Percentiles rank a stretch among this genome's conserved stretches.
Conservation (phyloP, 2,888 invertebrate species). For the Tipula helvola region DNA sequence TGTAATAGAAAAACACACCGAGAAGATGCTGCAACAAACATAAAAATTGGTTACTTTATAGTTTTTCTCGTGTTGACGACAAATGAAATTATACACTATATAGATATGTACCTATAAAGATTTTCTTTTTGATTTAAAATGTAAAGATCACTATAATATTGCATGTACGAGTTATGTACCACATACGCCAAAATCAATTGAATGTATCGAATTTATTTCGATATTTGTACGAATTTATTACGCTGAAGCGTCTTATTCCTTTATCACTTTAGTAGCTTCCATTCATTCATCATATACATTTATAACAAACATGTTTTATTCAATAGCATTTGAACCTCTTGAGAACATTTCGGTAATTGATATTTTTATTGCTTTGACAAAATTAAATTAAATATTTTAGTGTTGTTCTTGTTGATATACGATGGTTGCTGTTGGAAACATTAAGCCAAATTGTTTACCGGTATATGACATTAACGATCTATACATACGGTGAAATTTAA, state of each 20-base stretch:
- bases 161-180: not conserved
- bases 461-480: no score
- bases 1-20: not conserved
- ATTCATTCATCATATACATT: not conserved
- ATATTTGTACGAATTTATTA: not conserved
- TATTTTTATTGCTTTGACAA: not conserved
- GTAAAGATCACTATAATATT: not conserved
- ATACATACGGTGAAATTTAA: no score
- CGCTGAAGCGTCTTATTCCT: not conserved
- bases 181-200: not conserved
- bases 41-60: not conserved
- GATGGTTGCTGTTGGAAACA: no score
- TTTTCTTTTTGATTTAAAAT: not conserved
- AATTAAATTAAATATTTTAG: not conserved
- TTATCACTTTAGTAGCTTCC: not conserved
- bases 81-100: not conserved
- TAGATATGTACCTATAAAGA: not conserved
- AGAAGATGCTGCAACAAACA: not conserved
- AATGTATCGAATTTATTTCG: not conserved
- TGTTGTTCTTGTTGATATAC: not conserved
- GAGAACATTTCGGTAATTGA: not conserved
- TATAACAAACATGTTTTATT: not conserved
- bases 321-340: not conserved
- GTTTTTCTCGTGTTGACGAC: not conserved
- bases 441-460: no score